Evolutionary conservation across 35 echinoderm and acorn worm species (phyloP).

Genomic region (Diadema setosum): DNA sequence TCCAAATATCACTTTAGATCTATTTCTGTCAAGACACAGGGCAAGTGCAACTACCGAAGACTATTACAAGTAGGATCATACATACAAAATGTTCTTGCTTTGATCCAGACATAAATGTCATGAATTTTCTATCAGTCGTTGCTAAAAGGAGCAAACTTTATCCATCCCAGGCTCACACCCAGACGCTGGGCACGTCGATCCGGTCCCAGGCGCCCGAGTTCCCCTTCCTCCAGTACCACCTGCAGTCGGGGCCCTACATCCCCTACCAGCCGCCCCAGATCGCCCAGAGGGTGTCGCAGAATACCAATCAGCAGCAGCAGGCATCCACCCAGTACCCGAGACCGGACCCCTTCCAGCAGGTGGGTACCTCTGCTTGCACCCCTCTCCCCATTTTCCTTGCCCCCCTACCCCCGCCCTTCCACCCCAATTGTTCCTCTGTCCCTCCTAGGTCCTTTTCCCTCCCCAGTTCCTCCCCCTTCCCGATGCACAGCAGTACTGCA

Average conservation of each 20-base stretch:
- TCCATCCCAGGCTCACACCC: conserved; percentile 55
- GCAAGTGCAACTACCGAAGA: too few species aligned
- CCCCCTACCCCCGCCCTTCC: neutral
- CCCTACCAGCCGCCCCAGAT: conserved; percentile 95
- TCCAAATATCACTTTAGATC: too few species aligned
- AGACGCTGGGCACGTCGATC: conserved; percentile 72
- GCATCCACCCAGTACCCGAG: conserved; percentile 73
- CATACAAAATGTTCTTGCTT: too few species aligned
- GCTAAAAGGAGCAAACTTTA: too few species aligned
- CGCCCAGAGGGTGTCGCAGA: conserved; percentile 85
- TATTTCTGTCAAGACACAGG: too few species aligned
- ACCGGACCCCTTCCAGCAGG: conserved; percentile 96
- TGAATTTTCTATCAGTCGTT: too few species aligned
- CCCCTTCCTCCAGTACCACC: conserved; percentile 97
- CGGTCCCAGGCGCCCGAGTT: conserved; percentile 81
- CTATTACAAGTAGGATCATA: too few species aligned
- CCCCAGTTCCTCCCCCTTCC: too few species aligned
- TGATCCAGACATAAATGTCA: too few species aligned
- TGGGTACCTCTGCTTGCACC: too few species aligned
- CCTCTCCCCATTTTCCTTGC: neutral
- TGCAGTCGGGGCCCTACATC: conserved; percentile 98
- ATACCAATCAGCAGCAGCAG: conserved; percentile 45
- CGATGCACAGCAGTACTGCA: too few species aligned
- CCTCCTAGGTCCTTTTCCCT: neutral
- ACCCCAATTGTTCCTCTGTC: neutral